Evolutionary conservation across 2,888 invertebrate species (phyloP), one percentile per base, ranked within the genome.

Genomic region (Xestia rhomboidea): DNA sequence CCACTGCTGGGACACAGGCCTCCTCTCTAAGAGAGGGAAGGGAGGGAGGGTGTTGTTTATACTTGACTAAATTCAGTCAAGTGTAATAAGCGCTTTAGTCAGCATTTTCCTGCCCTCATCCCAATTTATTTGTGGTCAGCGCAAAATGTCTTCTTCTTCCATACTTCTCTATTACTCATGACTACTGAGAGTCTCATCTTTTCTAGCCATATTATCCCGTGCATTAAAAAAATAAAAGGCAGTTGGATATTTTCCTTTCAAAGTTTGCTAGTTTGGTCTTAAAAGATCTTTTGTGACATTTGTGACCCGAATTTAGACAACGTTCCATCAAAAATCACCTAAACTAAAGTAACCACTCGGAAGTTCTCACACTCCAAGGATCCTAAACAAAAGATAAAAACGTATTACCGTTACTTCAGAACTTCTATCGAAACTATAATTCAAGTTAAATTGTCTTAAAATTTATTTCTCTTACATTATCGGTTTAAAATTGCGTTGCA

Each of bases 401-500:
- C 44, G 13, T 41, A 60, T 24, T 6, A 18, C n/a, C 10, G 6
- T 54, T 54, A 18, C 11, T 41, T 41, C 30, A 24, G 21, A 60
- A 76, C 13, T 2, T 75, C 21, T 62, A 51, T 49, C 4, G 24
- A 38, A 46, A 60, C 30, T n/a, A n/a, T n/a, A n/a, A 54, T 63
- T 46, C 27, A 41, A 38, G 51, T 78, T 24, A 54, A 49, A 79
- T 73, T 38, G 60, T 60, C 44, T 54, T 63, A 13, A 66, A 66
- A 69, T 60, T 30, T 1, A 21, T 60, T 60, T 73, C 15, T 63
- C 27, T 62, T 2, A 30, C 27, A 80, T 84, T 80, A 72, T 24
- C 74, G 60, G 49, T 62, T 49, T 84, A 66, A 72, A 84, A 76
- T 81, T 73, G 76, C 85, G 72, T 83, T 73, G 30, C 68, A 51